Conservation (phyloP, 2,888 invertebrate genomes). For the Apantesis nais region DNA sequence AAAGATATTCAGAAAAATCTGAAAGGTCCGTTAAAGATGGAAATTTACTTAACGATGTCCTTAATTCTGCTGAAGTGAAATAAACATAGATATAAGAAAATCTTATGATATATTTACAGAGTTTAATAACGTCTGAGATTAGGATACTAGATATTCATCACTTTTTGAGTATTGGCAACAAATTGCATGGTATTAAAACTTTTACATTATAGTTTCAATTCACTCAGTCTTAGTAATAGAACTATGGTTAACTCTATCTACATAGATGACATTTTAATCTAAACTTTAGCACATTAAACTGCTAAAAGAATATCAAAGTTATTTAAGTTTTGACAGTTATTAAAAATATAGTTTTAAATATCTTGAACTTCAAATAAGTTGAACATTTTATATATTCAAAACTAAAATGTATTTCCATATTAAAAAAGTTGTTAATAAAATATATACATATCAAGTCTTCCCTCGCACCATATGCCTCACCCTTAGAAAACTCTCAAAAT, state of each 20-base stretch:
- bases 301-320: too few relatives aligned
- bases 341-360: too few relatives aligned
- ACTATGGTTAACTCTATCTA: neutral
- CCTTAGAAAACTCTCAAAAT: slow-evolving; percentile 32
- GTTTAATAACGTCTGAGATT: neutral
- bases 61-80: slow-evolving; percentile 14
- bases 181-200: too few relatives aligned
- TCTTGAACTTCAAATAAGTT: too few relatives aligned
- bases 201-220: neutral
- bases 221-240: neutral
- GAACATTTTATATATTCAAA: too few relatives aligned
- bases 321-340: too few relatives aligned
- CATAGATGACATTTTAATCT: neutral
- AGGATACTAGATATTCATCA: neutral
- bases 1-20: slow-evolving; percentile 24
- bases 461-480: slow-evolving; percentile 14
- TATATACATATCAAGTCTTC: neutral
- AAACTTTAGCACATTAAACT: neutral
- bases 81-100: slow-evolving; percentile 11
- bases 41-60: slow-evolving; percentile 25
- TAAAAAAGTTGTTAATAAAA: too few relatives aligned
- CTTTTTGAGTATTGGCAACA: too few relatives aligned
- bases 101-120: slow-evolving; percentile 12
- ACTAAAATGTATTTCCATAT: too few relatives aligned
- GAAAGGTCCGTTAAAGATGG: slow-evolving; percentile 24